Evolutionary conservation across 2,797 vertebrate genomes (phyloP).

Genomic region (Nannoperca australis): DNA sequence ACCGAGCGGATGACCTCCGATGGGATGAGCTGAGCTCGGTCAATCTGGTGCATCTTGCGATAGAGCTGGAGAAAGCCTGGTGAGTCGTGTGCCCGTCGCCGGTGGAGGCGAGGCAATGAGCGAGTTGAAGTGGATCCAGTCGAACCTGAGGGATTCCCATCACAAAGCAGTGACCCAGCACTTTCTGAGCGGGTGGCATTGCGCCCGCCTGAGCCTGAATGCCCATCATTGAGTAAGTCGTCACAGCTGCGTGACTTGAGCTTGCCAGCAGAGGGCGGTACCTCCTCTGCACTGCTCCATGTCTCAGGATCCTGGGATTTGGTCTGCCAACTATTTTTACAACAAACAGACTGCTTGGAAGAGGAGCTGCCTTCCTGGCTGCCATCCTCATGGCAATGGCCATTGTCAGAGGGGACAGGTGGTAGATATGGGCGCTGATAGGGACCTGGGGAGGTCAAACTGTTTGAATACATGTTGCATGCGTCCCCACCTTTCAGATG

Average conservation of each 20-base stretch:
- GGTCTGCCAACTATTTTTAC: slow-evolving; percentile 92
- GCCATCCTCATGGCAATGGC: slow-evolving; percentile 61
- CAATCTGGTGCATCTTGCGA: slow-evolving; percentile 98
- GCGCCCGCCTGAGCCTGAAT: slow-evolving; percentile 49
- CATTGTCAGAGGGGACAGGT: slow-evolving; percentile 69
- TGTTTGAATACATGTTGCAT: slow-evolving; percentile 91
- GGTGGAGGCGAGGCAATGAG: slow-evolving; percentile 74
- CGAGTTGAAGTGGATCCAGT: slow-evolving; percentile 54
- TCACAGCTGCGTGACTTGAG: slow-evolving; percentile 96
- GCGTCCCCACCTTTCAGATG: slow-evolving; percentile 94
- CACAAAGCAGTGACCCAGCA: slow-evolving; percentile 91
- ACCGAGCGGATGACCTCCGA: slow-evolving; percentile 97
- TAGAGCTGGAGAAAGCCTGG: slow-evolving; percentile 97
- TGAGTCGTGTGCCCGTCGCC: slow-evolving; percentile 87
- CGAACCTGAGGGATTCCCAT: slow-evolving; percentile 79
- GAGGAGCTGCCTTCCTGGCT: slow-evolving; percentile 84
- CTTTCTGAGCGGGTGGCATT: slow-evolving; percentile 91
- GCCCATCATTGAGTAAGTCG: slow-evolving; percentile 91
- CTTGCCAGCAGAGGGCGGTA: slow-evolving; percentile 79
- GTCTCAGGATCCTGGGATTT: slow-evolving; percentile 88
- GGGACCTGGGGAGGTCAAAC: slow-evolving; percentile 89
- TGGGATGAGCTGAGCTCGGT: slow-evolving; percentile 93
- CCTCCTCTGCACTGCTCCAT: slow-evolving; percentile 93
- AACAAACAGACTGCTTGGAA: slow-evolving; percentile 88
- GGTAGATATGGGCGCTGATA: slow-evolving; percentile 83